Base-by-base conservation (phyloP, 2,113 vertebrate species). In the Sterna hirundo region DNA sequence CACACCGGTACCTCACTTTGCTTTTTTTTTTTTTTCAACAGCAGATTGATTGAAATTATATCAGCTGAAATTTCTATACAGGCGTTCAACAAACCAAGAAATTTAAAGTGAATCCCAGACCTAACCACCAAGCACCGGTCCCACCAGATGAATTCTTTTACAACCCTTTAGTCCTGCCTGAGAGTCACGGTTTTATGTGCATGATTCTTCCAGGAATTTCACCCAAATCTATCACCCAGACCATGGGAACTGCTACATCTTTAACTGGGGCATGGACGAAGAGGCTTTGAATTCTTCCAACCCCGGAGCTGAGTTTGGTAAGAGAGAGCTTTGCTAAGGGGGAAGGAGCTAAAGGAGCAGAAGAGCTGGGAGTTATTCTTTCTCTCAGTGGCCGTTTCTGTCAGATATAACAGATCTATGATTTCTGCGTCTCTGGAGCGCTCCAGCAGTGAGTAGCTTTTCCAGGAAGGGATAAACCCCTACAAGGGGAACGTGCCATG, bases 231-330 rank as follows among this genome's bases (percentile, higher is more conserved):
- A 98, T 86, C 96, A 98, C 80, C 98, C 98, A 1, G 97, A 98
- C 55, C 98, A 98, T 0, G 98, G 98, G 18, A 99, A 99, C 97
- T 99, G 98, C 83, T 98, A 98, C 96, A 97, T 98, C 96, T 98
- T 99, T 86, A 99, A 99, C 97, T 99, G 98, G 98, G 98, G 98
- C 78, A 97, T 98, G 97, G 95, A 82, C 0, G 96, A 98, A 60
- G 95, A 97, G 47, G 96, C 96, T 2, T 90, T 98, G 46, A 95
- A 96, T 57, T 98, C 98, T 4, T 97, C 98, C 88, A 99, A 98
- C 90, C 98, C 98, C 0, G 98, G 98, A 40, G 96, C 98, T 0
- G 98, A 98, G 72, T 99, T 98, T 0, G 98, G 98, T 99, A 92
- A 97, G 98, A 82, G 72, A 15, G 57, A 40, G 2, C 30, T 19